phyloP scores from a whole-genome alignment of 2,113 vertebrate species.

The Oceanodroma tethys region DNA sequence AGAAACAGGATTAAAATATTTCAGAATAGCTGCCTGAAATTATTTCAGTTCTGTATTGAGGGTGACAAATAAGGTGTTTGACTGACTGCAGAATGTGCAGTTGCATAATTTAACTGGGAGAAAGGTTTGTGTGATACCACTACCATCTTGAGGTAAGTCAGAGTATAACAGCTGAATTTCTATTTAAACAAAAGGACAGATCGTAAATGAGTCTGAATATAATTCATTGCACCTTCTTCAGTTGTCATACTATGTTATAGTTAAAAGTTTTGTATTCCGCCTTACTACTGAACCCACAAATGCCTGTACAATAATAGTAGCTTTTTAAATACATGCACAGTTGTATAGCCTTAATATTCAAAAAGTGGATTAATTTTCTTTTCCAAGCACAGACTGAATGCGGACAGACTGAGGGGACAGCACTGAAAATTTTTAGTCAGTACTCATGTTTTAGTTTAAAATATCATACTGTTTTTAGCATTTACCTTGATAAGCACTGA shows the following conservation, averaged over 20 bases:
- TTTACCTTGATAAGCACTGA: neutral
- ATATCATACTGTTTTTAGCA: neutral
- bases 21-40: neutral
- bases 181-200: neutral
- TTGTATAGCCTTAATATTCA: neutral
- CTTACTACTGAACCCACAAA: neutral
- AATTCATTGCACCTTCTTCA: neutral
- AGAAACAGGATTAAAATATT: neutral
- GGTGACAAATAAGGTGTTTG: neutral
- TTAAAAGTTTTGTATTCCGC: neutral
- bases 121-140: constrained; percentile 19
- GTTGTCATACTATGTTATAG: neutral
- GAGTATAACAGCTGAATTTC: neutral
- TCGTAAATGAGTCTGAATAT: neutral
- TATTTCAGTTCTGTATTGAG: neutral
- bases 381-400: neutral
- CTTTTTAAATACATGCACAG: neutral
- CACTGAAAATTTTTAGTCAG: neutral
- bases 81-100: too few relatives aligned
- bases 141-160: constrained; percentile 70
- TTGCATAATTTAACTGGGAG: neutral
- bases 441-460: neutral
- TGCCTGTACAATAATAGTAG: neutral
- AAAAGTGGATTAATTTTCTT: neutral
- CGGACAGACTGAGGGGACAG: neutral